These are phyloP conservation scores for Macrosiphum euphorbiae DNA, from an alignment of 2,888 invertebrate genomes.

Conservation along the genomic window DNA sequence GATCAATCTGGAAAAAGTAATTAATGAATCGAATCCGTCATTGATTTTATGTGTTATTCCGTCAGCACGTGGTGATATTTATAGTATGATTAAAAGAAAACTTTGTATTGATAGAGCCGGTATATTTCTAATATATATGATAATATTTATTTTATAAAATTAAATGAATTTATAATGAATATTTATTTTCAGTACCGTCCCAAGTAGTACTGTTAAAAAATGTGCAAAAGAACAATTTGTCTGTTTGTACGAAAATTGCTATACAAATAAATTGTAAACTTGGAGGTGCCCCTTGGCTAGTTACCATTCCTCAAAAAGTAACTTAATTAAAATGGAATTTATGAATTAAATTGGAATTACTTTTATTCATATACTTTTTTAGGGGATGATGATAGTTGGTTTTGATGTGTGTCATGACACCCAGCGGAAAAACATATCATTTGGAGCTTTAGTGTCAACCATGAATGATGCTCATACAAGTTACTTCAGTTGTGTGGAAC, in stretches of 20 bases:
- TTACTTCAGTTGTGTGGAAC: slow-evolving; percentile 81
- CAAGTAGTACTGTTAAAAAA: slow-evolving; percentile 72
- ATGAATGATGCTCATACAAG: slow-evolving; percentile 71
- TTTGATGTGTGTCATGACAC: slow-evolving; percentile 92
- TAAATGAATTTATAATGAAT: background rate
- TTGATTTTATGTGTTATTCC: slow-evolving; percentile 79
- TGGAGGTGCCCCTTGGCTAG: slow-evolving; percentile 90
- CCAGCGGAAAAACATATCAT: slow-evolving; percentile 73
- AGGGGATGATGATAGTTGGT: slow-evolving; percentile 84
- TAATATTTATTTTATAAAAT: background rate
- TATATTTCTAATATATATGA: slow-evolving; percentile 65
- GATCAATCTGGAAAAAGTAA: slow-evolving; percentile 74
- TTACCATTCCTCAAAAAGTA: slow-evolving; percentile 76
- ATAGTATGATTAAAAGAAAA: slow-evolving; percentile 90
- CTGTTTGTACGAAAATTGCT: slow-evolving; percentile 91
- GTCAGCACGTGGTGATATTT: slow-evolving; percentile 80
- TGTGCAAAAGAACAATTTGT: slow-evolving; percentile 78
- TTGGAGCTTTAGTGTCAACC: slow-evolving; percentile 73
- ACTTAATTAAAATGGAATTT: background rate
- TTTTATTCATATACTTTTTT: background rate
- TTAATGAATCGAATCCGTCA: slow-evolving; percentile 75
- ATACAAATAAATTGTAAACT: slow-evolving; percentile 94
- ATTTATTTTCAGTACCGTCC: slow-evolving; percentile 70
- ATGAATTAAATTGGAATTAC: background rate
- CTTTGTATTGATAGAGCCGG: slow-evolving; percentile 81